Evolutionary conservation across 2,113 vertebrate species (phyloP), one percentile per base, ranked within the genome.

Genomic region (Sterna hirundo): DNA sequence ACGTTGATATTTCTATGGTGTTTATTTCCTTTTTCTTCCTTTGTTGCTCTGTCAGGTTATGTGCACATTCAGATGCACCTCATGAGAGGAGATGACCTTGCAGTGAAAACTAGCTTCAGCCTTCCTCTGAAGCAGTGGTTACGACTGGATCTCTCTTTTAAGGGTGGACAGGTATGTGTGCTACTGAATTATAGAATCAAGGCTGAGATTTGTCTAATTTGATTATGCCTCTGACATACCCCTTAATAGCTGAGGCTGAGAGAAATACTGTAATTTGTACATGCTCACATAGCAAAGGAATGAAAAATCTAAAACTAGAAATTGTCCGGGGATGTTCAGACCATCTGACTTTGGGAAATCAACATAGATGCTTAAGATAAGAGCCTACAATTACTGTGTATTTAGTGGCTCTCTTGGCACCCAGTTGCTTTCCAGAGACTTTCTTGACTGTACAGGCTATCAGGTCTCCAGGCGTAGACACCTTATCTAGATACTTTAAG

Each of bases 11-110:
- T 91, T 96, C 68, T 58, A 22, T 90, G 34, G 15, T 64, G 47
- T 83, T 95, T 58, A 40, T 26, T 79, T 60, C 22, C 57, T 65
- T 80, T 30, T 32, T 93, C 76, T 81, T 90, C 40, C 16, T 70
- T 83, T 40, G 36, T 87, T 93, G 7, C 54, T 92, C 32, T 87
- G 3, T 70, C 72, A 99, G 99, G 99, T 66, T 90, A 98, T 77
- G 82, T 99, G 91, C 97, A 99, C 91, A 97, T 99, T 97, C 99
- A 99, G 91, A 97, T 98, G 97, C 98, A 97, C 32, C 90, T 99
- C 55, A 91, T 97, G 91, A 97, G 96, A 49, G 98, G 98, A 96
- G 96, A 97, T 91, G 98, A 99, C 86, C 89, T 98, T 84, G 99
- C 99, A 26, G 98, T 99, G 60, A 98, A 96, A 93, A 97, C 98